phyloP scores from a whole-genome alignment of 2,113 vertebrate genomes.

The Rhinolophus ferrumequinum region DNA sequence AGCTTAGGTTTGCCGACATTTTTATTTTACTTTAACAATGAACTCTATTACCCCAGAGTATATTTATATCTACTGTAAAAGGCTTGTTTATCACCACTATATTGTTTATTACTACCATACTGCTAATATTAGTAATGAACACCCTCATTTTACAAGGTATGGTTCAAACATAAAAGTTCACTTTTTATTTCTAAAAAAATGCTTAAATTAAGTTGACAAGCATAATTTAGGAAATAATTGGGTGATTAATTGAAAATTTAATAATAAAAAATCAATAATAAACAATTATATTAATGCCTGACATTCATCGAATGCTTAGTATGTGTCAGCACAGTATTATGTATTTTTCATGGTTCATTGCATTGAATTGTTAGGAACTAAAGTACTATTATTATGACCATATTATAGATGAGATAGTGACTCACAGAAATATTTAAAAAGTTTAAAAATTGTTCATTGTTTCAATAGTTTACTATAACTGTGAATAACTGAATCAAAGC shows the following conservation, averaged over 20 bases:
- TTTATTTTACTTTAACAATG: conserved; percentile 49
- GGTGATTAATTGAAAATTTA: neutral
- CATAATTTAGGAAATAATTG: neutral
- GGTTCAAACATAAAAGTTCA: neutral
- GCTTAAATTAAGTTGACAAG: neutral
- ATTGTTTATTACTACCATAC: neutral
- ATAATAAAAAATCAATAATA: neutral
- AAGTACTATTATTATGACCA: neutral
- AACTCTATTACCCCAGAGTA: neutral
- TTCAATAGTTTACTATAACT: neutral
- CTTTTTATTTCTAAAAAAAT: neutral
- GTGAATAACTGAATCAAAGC: neutral
- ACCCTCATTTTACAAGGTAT: neutral
- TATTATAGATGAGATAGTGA: neutral
- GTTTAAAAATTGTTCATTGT: neutral
- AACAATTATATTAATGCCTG: neutral
- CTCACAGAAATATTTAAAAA: neutral
- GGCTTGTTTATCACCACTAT: neutral
- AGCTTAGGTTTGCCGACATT: conserved; percentile 8
- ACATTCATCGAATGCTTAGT: neutral
- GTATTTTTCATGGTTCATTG: neutral
- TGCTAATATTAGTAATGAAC: neutral
- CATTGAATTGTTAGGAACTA: neutral
- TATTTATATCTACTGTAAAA: neutral
- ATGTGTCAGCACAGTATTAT: neutral